phyloP scores from a whole-genome alignment of 2,888 invertebrate species.

The Cartodere bifasciata region DNA sequence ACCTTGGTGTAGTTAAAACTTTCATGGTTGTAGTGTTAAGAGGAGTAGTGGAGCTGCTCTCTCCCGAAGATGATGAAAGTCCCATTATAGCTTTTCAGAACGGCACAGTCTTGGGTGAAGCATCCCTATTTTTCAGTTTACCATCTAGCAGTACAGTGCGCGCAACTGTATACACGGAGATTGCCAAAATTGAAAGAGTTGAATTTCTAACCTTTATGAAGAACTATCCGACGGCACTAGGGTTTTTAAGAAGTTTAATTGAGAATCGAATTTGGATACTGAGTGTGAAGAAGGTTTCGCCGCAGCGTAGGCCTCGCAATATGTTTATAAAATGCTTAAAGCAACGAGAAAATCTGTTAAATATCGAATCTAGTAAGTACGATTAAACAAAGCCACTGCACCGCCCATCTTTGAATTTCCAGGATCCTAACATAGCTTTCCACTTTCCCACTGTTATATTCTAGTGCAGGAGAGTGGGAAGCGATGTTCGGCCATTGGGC shows the following conservation, averaged over 20 bases:
- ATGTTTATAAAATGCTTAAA: too few relatives aligned
- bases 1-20: slow-evolving; percentile 39
- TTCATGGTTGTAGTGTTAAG: slow-evolving; percentile 41
- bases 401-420: too few relatives aligned
- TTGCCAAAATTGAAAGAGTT: slow-evolving; percentile 28
- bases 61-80: slow-evolving; percentile 43
- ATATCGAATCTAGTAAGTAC: too few relatives aligned
- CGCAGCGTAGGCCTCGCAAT: too few relatives aligned
- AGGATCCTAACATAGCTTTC: too few relatives aligned
- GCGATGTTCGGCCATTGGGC: too few relatives aligned
- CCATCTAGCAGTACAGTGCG: slow-evolving; percentile 41
- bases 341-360: too few relatives aligned
- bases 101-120: slow-evolving; percentile 39
- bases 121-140: slow-evolving; percentile 38
- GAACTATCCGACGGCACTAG: slow-evolving; percentile 14
- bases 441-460: too few relatives aligned
- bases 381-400: too few relatives aligned
- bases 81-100: slow-evolving; percentile 40
- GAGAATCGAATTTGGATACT: slow-evolving; percentile 15
- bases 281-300: too few relatives aligned
- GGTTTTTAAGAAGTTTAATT: slow-evolving; percentile 12
- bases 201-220: slow-evolving; percentile 18
- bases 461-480: too few relatives aligned
- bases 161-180: slow-evolving; percentile 42
- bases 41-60: slow-evolving; percentile 40